Percentiles rank a stretch among this genome's conserved stretches.
Conservation (phyloP, 2,797 vertebrate genomes). For the Coregonus sp. region DNA sequence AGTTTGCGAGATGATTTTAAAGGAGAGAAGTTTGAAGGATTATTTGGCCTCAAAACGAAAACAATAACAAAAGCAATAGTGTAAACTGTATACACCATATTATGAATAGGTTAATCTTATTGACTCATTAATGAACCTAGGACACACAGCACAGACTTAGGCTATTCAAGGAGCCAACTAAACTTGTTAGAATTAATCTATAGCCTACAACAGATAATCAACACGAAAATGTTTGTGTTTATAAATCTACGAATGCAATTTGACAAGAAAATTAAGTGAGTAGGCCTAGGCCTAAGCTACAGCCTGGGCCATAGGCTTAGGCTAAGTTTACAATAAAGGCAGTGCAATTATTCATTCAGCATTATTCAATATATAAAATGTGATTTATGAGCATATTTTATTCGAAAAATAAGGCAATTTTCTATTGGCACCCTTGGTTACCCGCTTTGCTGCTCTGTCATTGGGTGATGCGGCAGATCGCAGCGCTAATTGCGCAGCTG, state of each 20-base stretch:
- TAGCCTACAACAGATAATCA: neutral
- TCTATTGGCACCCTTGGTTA: conserved; percentile 68
- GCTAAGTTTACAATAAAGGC: neutral
- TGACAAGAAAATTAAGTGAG: neutral
- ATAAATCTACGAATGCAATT: neutral
- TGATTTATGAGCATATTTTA: neutral
- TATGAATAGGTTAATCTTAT: neutral
- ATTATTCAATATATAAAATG: neutral
- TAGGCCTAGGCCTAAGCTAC: neutral
- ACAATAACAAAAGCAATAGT: neutral
- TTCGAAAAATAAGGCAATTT: neutral
- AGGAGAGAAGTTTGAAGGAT: neutral
- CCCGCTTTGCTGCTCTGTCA: conserved; percentile 67
- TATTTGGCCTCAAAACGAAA: neutral
- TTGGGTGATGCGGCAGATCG: conserved; percentile 70
- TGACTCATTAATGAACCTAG: neutral
- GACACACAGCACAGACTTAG: neutral
- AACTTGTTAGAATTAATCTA: neutral
- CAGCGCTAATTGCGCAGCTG: conserved; percentile 78
- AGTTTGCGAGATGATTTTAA: neutral
- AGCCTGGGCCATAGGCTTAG: neutral
- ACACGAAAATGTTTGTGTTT: neutral
- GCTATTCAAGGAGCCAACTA: neutral
- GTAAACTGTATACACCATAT: neutral
- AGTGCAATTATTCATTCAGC: neutral